A percentile compares a stretch with the other conserved stretches of the same genome.
Evolutionary conservation across 2,797 vertebrate species (phyloP).

Genomic region (Ptychadena robeensis): DNA sequence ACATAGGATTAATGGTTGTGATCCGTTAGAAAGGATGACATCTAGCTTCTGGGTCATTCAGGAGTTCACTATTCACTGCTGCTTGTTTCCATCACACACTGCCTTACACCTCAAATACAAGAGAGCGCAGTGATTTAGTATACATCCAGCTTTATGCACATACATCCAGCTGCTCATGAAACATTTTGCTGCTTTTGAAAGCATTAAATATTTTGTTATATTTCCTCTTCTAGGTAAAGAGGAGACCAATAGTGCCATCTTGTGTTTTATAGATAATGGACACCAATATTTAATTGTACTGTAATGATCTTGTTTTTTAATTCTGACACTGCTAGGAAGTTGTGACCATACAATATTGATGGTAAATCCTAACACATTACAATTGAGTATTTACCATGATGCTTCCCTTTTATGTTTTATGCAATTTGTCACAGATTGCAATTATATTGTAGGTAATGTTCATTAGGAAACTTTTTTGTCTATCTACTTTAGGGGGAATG

Average conservation of each 20-base stretch:
- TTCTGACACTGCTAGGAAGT: neutral
- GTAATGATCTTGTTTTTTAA: neutral
- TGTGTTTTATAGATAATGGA: conserved; percentile 42
- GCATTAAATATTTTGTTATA: neutral
- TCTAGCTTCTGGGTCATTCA: neutral
- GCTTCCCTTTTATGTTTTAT: neutral
- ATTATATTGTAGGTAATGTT: neutral
- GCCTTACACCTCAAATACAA: neutral
- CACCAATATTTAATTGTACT: neutral
- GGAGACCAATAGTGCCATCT: conserved; percentile 57
- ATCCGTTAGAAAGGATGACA: too few species aligned
- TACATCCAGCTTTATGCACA: neutral
- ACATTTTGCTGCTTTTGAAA: neutral
- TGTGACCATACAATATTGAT: neutral
- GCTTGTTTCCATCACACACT: neutral
- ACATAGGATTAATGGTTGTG: too few species aligned
- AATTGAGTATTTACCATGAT: neutral
- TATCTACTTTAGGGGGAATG: too few species aligned
- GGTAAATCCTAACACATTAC: neutral
- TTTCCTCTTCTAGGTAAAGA: neutral
- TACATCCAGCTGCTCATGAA: neutral
- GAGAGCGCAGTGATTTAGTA: neutral
- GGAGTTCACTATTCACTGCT: neutral
- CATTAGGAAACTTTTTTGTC: too few species aligned
- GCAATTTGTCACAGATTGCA: neutral